Conservation (phyloP, 1,140 invertebrate species). For the Apis cerana region DNA sequence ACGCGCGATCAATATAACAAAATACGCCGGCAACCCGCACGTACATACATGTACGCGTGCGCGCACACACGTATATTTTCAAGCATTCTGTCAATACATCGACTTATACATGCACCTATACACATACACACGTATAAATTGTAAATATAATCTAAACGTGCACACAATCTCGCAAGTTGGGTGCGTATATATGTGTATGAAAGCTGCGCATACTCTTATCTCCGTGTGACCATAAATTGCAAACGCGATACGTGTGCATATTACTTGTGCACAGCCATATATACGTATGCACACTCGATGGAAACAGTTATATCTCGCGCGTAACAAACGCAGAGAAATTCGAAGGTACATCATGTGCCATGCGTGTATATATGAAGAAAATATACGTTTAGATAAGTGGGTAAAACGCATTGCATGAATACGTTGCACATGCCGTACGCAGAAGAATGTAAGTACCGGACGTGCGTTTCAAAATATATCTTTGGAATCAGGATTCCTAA, state of each 20-base stretch:
- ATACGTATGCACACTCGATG: constrained; percentile 5
- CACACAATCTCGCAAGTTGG: neutral
- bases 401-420: constrained; percentile 23
- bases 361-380: constrained; percentile 20
- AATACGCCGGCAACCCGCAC: constrained; percentile 79
- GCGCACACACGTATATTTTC: constrained; percentile 50
- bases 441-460: constrained; percentile 8
- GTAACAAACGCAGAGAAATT: constrained; percentile 37
- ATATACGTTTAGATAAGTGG: constrained; percentile 16
- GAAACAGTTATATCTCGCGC: constrained; percentile 7
- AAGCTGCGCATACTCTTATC: constrained; percentile 36
- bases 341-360: constrained; percentile 15
- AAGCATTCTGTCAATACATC: constrained; percentile 52
- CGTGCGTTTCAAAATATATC: constrained; percentile 30
- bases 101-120: neutral
- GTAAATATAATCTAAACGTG: constrained; percentile 60
- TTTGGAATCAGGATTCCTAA: neutral
- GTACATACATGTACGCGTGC: constrained; percentile 57
- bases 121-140: constrained; percentile 41
- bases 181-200: neutral
- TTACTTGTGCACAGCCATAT: constrained; percentile 24
- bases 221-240: constrained; percentile 49
- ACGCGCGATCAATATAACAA: constrained; percentile 82
- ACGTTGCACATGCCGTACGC: constrained; percentile 24
- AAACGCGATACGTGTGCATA: constrained; percentile 41